Evolutionary conservation across 2,113 vertebrate species (phyloP).

Genomic region (Labeo rohita): DNA sequence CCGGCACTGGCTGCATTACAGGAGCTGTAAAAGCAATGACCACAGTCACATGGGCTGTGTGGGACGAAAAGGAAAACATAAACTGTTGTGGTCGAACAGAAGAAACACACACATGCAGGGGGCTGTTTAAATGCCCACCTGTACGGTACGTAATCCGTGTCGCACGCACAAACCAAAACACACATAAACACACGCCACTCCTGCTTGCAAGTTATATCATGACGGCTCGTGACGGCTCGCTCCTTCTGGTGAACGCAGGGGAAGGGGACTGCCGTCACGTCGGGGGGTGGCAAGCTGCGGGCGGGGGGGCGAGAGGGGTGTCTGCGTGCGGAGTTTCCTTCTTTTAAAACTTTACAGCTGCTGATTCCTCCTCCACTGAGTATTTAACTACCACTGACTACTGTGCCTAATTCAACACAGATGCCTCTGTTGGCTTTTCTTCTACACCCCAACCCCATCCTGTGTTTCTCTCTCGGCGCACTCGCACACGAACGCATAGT

Average conservation of each 20-base stretch:
- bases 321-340: conserved; percentile 79
- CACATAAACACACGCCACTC: conserved; percentile 24
- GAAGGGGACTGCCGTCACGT: conserved; percentile 44
- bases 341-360: conserved; percentile 80
- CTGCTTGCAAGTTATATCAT: neutral
- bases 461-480: conserved; percentile 48
- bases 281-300: conserved; percentile 29
- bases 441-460: conserved; percentile 37
- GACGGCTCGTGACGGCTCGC: neutral
- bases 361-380: conserved; percentile 76
- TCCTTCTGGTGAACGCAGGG: neutral
- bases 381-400: conserved; percentile 80
- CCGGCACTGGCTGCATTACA: conserved; percentile 36
- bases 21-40: conserved; percentile 39
- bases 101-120: conserved; percentile 35
- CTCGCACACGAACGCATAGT: neutral
- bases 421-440: conserved; percentile 57
- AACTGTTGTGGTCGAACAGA: conserved; percentile 24
- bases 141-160: neutral
- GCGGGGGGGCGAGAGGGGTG: neutral
- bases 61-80: conserved; percentile 39
- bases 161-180: conserved; percentile 38
- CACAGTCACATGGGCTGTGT: conserved; percentile 31
- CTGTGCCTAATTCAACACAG: conserved; percentile 82
- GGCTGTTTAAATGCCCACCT: conserved; percentile 47